Conservation (phyloP, 2,113 vertebrate genomes). For the Vidua chalybeata region DNA sequence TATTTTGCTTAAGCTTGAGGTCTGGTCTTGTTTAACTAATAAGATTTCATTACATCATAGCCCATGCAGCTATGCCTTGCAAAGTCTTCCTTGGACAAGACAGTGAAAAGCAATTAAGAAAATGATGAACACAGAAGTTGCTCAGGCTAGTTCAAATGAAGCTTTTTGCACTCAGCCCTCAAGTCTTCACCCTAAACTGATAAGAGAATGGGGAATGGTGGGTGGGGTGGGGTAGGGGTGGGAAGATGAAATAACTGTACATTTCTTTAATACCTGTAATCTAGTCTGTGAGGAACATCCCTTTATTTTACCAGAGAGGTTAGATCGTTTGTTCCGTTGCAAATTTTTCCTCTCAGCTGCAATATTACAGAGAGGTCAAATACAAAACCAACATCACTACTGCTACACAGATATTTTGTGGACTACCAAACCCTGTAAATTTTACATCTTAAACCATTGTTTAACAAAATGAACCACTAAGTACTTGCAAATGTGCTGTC, state of each 20-base stretch:
- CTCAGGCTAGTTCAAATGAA: conserved; percentile 5
- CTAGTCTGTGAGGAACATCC: conserved; percentile 19
- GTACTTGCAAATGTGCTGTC: conserved; percentile 2
- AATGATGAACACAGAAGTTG: background rate
- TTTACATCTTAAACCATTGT: background rate
- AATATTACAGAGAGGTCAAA: background rate
- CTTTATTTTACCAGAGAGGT: conserved; percentile 8
- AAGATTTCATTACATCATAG: conserved; percentile 51
- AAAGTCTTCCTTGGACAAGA: conserved; percentile 36
- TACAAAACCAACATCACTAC: background rate
- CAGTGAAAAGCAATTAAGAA: conserved; percentile 36
- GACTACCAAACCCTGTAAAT: background rate
- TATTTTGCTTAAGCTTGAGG: conserved; percentile 49
- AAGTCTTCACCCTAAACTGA: conserved; percentile 18
- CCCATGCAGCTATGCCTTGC: conserved; percentile 25
- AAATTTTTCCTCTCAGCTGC: background rate
- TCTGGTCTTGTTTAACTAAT: conserved; percentile 57
- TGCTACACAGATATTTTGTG: background rate
- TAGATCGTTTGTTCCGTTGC: background rate
- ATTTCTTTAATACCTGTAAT: background rate
- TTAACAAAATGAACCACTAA: background rate
- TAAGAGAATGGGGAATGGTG: background rate
- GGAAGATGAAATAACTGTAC: background rate
- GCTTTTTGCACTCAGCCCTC: background rate
- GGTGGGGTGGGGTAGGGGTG: rapidly evolving